Conservation (phyloP, 1,140 invertebrate species). For the Trichomalopsis sarcophagae region DNA sequence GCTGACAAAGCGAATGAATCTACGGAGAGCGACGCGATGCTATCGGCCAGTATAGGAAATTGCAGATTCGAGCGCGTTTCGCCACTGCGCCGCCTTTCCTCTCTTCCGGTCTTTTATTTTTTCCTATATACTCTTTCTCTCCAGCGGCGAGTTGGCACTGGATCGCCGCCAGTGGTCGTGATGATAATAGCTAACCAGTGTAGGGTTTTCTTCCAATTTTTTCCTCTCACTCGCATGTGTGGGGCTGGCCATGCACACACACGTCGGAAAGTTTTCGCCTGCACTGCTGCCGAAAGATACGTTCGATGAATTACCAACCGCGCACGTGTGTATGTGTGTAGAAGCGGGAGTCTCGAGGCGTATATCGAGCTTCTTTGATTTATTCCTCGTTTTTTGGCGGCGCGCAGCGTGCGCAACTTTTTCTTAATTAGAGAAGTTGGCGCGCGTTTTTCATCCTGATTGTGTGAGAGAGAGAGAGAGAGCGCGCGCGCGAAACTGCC, state of each 20-base stretch:
- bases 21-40: constrained; percentile 38
- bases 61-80: constrained; percentile 43
- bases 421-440: constrained; percentile 39
- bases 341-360: neutral
- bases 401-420: neutral
- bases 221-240: neutral
- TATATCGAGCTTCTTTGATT: constrained; percentile 31
- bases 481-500: neutral
- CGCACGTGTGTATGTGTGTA: neutral
- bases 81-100: constrained; percentile 22
- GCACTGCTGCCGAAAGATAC: constrained; percentile 24
- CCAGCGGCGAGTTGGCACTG: constrained; percentile 31
- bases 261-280: constrained; percentile 41
- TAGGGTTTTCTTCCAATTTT: constrained; percentile 6
- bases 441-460: constrained; percentile 10
- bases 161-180: constrained; percentile 48
- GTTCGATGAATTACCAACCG: constrained; percentile 36
- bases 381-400: constrained; percentile 37
- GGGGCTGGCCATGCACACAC: neutral
- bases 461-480: neutral
- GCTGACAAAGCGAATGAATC: constrained; percentile 46
- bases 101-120: neutral
- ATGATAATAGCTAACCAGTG: constrained; percentile 48
- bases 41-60: constrained; percentile 51
- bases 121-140: neutral